Base-by-base conservation (phyloP, 2,113 vertebrate genomes). In the Hippolais icterina region DNA sequence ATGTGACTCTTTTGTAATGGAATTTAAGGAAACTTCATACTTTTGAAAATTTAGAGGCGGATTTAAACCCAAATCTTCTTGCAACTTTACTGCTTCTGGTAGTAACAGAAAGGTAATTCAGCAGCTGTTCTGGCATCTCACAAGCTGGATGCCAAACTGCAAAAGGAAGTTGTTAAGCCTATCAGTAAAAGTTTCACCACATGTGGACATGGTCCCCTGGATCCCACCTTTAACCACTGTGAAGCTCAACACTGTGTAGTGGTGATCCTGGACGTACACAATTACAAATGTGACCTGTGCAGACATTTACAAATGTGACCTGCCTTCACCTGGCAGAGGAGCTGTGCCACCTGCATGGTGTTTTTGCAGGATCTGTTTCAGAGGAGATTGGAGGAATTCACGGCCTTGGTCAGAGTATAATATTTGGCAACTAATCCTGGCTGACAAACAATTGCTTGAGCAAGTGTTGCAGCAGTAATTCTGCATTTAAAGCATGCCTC, bases 301-400 rank as follows among this genome's bases (percentile, higher is more conserved):
- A 46, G 41, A 54, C 14, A 10, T 10, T 65, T 56, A 25, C 2
- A n/a, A 57, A 68, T 7, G 8, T 31, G 42, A 57, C 24, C 29
- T 19, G 7, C 46, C 21, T 78, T 39, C 17, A 37, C 5, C 9
- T 4, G 0, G 8, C 23, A 71, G 10, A 71, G 13, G 6, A 81
- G 5, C 11, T 2, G 1, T 2, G 4, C 10, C 18, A 25, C 12
- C 3, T 20, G 4, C 12, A 37, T 0, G 0, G 23, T 44, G 8
- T 7, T 16, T 70, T n/a, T 87, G n/a, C 0, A 5, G 27, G 21
- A 31, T 53, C 8, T 16, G 2, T 42, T 69, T 66, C 41, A 37
- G 0, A 29, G 39, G 6, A 46, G 23, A 37, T 3, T 18, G 9
- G 39, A 69, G 23, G 11, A 70, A 37, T 56, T 60, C 35, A 39